Conservation (phyloP, 2,888 invertebrate species). For the Portevinia maculata region DNA sequence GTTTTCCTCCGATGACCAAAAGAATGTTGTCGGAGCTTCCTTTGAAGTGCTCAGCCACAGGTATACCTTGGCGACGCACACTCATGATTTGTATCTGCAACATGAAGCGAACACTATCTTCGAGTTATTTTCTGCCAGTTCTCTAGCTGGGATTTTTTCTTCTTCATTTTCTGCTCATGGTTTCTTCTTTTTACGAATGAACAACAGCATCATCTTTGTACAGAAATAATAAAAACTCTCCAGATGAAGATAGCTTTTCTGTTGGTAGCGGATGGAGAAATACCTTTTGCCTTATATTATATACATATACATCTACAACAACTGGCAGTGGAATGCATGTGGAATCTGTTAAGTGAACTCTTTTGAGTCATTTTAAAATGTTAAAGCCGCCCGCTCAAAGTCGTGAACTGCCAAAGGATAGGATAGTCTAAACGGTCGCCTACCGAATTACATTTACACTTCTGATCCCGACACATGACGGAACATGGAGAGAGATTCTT, state of each 20-base stretch:
- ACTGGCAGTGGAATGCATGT: constrained; percentile 58
- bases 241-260: constrained; percentile 69
- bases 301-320: constrained; percentile 21
- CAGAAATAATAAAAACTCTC: constrained; percentile 53
- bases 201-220: constrained; percentile 57
- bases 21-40: constrained; percentile 64
- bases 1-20: constrained; percentile 59
- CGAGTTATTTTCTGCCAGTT: constrained; percentile 69
- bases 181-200: constrained; percentile 52
- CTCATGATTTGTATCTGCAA: constrained; percentile 72
- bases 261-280: constrained; percentile 33
- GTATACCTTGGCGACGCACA: constrained; percentile 29
- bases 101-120: constrained; percentile 73
- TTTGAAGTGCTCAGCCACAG: constrained; percentile 61
- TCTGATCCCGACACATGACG: neutral
- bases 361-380: constrained; percentile 71
- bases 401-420: constrained; percentile 33
- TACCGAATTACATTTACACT: constrained; percentile 17
- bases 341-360: constrained; percentile 73
- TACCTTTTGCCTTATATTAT: constrained; percentile 24
- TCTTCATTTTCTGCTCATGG: constrained; percentile 27
- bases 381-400: constrained; percentile 71
- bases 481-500: neutral
- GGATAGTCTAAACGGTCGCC: neutral
- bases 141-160: constrained; percentile 35